Evolutionary conservation across 2,888 invertebrate species (phyloP).

Genomic region (Plutella xylostella): DNA sequence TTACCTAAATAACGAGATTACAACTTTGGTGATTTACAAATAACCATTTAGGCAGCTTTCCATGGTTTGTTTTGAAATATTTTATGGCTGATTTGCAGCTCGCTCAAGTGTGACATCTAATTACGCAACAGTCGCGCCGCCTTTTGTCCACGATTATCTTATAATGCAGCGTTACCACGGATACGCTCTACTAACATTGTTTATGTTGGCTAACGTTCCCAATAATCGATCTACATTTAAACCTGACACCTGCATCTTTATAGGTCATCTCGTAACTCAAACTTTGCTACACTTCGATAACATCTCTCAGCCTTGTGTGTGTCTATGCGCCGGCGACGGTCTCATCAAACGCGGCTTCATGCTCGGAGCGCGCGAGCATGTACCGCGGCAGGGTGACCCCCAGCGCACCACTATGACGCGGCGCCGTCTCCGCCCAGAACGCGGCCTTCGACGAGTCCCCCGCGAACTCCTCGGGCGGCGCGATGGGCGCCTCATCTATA

Average conservation of each 20-base stretch:
- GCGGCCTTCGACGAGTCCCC: constrained; percentile 70
- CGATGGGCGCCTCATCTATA: constrained; percentile 46
- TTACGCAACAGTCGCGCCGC: constrained; percentile 52
- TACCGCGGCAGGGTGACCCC: constrained; percentile 75
- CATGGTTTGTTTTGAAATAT: constrained; percentile 28
- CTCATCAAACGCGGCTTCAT: constrained; percentile 76
- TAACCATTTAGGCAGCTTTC: constrained; percentile 18
- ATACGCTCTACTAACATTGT: constrained; percentile 55
- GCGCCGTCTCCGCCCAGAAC: constrained; percentile 75
- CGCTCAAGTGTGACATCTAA: constrained; percentile 45
- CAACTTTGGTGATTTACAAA: constrained; percentile 7
- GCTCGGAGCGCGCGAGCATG: constrained; percentile 76
- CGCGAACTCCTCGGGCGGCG: constrained; percentile 62
- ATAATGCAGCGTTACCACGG: constrained; percentile 37
- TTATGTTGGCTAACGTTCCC: constrained; percentile 42
- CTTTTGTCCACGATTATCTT: constrained; percentile 42
- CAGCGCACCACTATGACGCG: constrained; percentile 72
- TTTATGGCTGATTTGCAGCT: constrained; percentile 20
- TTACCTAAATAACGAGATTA: constrained; percentile 1
- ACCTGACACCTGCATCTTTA: too few relatives aligned
- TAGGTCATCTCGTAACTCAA: not conserved
- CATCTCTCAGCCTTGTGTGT: constrained; percentile 26
- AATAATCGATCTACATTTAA: too few relatives aligned
- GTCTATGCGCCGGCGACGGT: constrained; percentile 51
- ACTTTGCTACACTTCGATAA: too few relatives aligned